Evolutionary conservation across 2,797 vertebrate species (phyloP), one percentile per base, ranked within the genome.

Genomic region (Picus viridis): DNA sequence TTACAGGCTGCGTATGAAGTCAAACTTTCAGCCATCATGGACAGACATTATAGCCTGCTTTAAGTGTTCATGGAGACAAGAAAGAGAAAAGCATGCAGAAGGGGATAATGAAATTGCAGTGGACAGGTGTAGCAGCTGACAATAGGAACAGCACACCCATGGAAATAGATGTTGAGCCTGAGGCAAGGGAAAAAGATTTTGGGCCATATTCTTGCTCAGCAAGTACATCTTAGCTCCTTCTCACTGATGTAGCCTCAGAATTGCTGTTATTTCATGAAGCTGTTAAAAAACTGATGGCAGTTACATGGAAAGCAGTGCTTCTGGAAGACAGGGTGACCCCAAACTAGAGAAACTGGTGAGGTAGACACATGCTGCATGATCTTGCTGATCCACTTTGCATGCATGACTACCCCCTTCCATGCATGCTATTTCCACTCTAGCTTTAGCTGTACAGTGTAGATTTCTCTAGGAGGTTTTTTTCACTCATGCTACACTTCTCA

Each of bases 21-120:
- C 18, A 53, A 49, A 17, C 6, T 3, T 22, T 65, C 12, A 24
- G 57, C 45, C 62, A 43, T 4, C 26, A 29, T 0, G 18, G 2
- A 30, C 16, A 20, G 75, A 32, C 39, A 32, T 15, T 1, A 10
- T 18, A 47, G 36, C 49, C 62, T 57, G 39, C 53, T 79, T 54
- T 43, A 68, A 30, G 1, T 26, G 8, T 32, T 53, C 58, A 34
- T 30, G 24, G 51, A 15, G 0, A 2, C 26, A 24, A 12, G 26
- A 32, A 63, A 32, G 27, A 24, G 43, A 71, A 75, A 10, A 5
- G 9, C 27, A 9, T 5, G 24, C 32, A 41, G 51, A 34, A 69
- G 32, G 0, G 6, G 41, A 16, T 16, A 39, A 63, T 34, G 27
- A 47, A 73, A 53, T 41, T 22, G 27, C 1, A 1, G 30, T 16